A percentile compares a stretch with the other conserved stretches of the same genome.
Conservation (phyloP, 1,140 invertebrate species). For the Chymomyza costata region DNA sequence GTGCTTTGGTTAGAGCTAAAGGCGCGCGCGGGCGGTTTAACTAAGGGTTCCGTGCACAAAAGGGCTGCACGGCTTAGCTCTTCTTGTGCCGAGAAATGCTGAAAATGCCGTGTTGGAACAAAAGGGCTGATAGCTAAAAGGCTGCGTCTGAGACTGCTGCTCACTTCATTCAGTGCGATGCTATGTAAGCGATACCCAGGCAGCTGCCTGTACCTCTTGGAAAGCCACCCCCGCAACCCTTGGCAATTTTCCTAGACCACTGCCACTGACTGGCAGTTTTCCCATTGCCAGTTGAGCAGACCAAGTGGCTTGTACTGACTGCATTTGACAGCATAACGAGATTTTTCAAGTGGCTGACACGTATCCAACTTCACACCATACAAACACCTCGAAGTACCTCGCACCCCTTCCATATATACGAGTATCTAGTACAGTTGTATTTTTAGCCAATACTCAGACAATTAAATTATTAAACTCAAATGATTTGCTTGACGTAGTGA, state of each 20-base stretch:
- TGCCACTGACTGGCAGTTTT: conserved; percentile 56
- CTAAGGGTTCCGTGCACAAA: too few relatives aligned
- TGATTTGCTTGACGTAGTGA: too few relatives aligned
- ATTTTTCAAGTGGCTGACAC: conserved; percentile 63
- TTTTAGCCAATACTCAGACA: too few relatives aligned
- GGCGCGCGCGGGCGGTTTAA: too few relatives aligned
- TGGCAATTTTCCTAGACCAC: not conserved
- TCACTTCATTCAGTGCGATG: conserved; percentile 34
- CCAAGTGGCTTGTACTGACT: conserved; percentile 30
- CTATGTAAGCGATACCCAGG: conserved; percentile 50
- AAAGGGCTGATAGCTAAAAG: conserved; percentile 12
- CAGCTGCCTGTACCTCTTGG: conserved; percentile 57
- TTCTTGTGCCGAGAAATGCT: conserved; percentile 17
- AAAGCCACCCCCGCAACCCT: conserved; percentile 1
- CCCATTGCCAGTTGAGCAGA: conserved; percentile 15
- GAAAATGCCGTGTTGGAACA: conserved; percentile 13
- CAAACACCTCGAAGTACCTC: too few relatives aligned
- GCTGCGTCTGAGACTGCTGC: conserved; percentile 18
- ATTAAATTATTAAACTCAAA: too few relatives aligned
- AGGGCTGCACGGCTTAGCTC: not conserved
- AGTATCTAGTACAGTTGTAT: too few relatives aligned
- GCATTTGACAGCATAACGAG: conserved; percentile 72
- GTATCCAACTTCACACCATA: conserved; percentile 51
- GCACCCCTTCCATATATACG: too few relatives aligned
- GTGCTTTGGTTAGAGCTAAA: conserved; percentile 48